Percentiles rank a stretch among this genome's conserved stretches.
Conservation (phyloP, 2,113 vertebrate species). For the Urocitellus parryii region DNA sequence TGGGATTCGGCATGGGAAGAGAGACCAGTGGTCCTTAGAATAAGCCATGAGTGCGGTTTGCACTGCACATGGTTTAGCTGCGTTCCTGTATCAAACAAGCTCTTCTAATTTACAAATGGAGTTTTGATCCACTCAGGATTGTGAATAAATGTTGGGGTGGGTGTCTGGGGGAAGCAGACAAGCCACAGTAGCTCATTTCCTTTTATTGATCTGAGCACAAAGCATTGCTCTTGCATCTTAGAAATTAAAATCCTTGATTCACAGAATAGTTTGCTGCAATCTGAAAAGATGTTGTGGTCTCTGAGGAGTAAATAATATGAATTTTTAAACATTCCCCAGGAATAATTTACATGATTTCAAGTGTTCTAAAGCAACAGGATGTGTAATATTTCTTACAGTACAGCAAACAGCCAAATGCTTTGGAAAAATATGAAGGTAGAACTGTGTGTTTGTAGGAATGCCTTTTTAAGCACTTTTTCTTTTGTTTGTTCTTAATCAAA, state of each 20-base stretch:
- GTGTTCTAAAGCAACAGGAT: slow-evolving; percentile 64
- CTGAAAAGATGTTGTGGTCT: slow-evolving; percentile 70
- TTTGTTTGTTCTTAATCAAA: slow-evolving; percentile 51
- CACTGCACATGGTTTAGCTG: background rate
- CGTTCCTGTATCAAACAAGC: slow-evolving; percentile 31
- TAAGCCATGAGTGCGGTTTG: background rate
- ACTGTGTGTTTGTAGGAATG: background rate
- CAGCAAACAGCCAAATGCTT: slow-evolving; percentile 52
- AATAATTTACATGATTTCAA: slow-evolving; percentile 82
- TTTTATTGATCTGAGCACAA: slow-evolving; percentile 74
- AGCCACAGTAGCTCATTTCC: slow-evolving; percentile 74
- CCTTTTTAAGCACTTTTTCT: slow-evolving; percentile 35
- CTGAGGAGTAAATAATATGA: slow-evolving; percentile 83
- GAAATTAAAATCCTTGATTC: slow-evolving; percentile 73
- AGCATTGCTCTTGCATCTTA: slow-evolving; percentile 44
- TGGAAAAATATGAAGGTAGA: slow-evolving; percentile 45
- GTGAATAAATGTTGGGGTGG: background rate
- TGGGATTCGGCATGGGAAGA: background rate
- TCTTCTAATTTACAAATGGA: slow-evolving; percentile 68
- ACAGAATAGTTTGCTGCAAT: slow-evolving; percentile 54
- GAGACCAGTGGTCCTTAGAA: background rate
- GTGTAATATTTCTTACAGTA: slow-evolving; percentile 50
- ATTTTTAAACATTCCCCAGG: slow-evolving; percentile 79
- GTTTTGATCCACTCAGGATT: slow-evolving; percentile 62
- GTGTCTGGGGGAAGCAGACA: background rate